Evolutionary conservation across 1,140 invertebrate genomes (phyloP).

Genomic region (Aphelenchoides fujianensis): DNA sequence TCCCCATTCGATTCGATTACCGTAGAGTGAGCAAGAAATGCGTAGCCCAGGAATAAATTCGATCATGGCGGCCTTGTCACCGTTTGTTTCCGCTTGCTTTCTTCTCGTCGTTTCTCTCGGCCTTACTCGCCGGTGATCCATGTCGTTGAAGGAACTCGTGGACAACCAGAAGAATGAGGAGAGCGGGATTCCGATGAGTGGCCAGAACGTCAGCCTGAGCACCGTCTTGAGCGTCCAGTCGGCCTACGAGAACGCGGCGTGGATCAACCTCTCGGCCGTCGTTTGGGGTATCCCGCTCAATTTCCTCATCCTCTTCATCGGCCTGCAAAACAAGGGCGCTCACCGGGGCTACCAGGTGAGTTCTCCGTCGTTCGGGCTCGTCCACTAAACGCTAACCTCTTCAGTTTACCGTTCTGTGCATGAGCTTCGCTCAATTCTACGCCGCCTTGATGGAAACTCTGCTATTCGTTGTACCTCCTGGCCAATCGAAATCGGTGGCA

Average conservation of each 20-base stretch:
- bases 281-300: slow-evolving; percentile 4
- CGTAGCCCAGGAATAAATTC: no score
- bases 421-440: background rate
- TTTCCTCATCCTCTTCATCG: slow-evolving; percentile 1
- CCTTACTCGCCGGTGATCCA: no score
- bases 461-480: background rate
- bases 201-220: background rate
- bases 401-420: slow-evolving; percentile 12
- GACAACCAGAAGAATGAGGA: background rate
- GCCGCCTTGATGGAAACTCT: background rate
- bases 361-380: no score
- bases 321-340: background rate
- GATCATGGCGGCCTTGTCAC: no score
- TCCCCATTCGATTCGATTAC: no score
- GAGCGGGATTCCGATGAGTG: background rate
- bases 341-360: background rate
- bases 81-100: no score
- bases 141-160: background rate
- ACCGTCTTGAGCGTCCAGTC: slow-evolving; percentile 1
- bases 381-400: no score
- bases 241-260: background rate
- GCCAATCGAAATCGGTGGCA: background rate
- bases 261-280: slow-evolving; percentile 9
- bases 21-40: no score
- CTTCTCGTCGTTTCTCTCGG: no score